Evolutionary conservation across 2,888 invertebrate species (phyloP), one percentile per base, ranked within the genome.

Genomic region (Metacarcinus magister): DNA sequence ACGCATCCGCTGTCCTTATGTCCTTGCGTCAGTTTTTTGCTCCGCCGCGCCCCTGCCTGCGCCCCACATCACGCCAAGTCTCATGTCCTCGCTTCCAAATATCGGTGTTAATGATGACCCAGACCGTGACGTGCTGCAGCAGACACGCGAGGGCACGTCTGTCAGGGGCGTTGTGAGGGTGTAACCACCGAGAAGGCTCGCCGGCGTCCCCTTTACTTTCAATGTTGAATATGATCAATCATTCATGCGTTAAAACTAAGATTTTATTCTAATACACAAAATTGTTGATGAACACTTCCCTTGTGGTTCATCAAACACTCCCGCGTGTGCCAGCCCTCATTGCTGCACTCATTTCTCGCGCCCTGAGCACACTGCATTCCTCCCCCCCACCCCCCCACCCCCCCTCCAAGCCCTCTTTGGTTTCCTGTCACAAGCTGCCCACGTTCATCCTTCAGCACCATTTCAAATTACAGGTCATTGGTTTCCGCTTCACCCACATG

Each of bases 381-480:
- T 67, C 19, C 67, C 23, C 2, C n/a, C n/a, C 67, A n/a, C 67
- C 67, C n/a, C 5, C 19, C 23, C 23, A 19, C 16, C 23, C n/a
- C 67, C 67, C n/a, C n/a, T 4, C 39, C 39, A 39, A 39, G 39
- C 39, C 2, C 39, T 39, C 39, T 39, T 39, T 39, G 39, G 39
- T 39, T 39, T 39, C 16, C 54, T 4, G 23, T 5, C n/a, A 67
- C 67, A 5, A n/a, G 67, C 8, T 23, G 67, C 0, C n/a, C n/a
- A n/a, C 67, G 67, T 7, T 67, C n/a, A 7, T 67, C 19, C n/a
- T 67, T 67, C 67, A 67, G 67, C 7, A n/a, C 10, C n/a, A n/a
- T 67, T 67, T 32, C 32, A 82, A 82, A 82, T 82, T 82, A 10
- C 32, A 82, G 82, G 82, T 82, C 82, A 82, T 32, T 82, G 32